These are phyloP conservation scores for Neogobius melanostomus DNA, from an alignment of 2,113 vertebrate species.

Conservation along the genomic window DNA sequence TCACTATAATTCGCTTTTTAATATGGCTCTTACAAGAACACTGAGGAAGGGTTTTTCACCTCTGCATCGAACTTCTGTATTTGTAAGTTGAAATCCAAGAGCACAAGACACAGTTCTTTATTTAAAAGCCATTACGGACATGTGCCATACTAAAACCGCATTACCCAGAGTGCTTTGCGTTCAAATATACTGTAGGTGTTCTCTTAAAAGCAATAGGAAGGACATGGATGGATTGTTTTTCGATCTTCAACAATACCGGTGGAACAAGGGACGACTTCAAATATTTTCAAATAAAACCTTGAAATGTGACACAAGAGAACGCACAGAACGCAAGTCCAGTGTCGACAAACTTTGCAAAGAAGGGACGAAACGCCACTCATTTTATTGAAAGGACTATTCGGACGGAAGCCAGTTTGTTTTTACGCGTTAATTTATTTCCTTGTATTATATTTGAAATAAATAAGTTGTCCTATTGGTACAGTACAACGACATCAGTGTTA, in stretches of 20 bases:
- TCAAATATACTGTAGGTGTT: slow-evolving; percentile 40
- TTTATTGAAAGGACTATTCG: slow-evolving; percentile 34
- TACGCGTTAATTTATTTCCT: slow-evolving; percentile 77
- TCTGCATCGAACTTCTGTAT: slow-evolving; percentile 23
- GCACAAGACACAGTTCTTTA: slow-evolving; percentile 43
- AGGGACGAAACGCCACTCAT: slow-evolving; percentile 30
- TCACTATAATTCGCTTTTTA: not conserved
- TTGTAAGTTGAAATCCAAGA: slow-evolving; percentile 42
- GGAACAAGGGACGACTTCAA: not conserved
- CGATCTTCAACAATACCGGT: slow-evolving; percentile 1
- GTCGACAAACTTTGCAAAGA: slow-evolving; percentile 18
- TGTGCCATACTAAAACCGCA: slow-evolving; percentile 48
- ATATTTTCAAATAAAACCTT: not conserved
- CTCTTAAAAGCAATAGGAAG: slow-evolving; percentile 69
- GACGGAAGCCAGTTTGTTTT: slow-evolving; percentile 13
- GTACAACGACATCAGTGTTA: slow-evolving; percentile 72
- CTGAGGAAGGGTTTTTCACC: slow-evolving; percentile 6
- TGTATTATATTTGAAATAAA: slow-evolving; percentile 77
- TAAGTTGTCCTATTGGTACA: slow-evolving; percentile 74
- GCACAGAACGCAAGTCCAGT: slow-evolving; percentile 6
- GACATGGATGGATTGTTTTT: slow-evolving; percentile 30
- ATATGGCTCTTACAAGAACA: slow-evolving; percentile 2
- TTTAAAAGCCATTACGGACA: slow-evolving; percentile 65
- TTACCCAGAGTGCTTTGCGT: slow-evolving; percentile 52
- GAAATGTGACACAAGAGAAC: not conserved